Evolutionary conservation across 2,797 vertebrate species (phyloP), one percentile per base, ranked within the genome.

Genomic region (Dipus sagitta): DNA sequence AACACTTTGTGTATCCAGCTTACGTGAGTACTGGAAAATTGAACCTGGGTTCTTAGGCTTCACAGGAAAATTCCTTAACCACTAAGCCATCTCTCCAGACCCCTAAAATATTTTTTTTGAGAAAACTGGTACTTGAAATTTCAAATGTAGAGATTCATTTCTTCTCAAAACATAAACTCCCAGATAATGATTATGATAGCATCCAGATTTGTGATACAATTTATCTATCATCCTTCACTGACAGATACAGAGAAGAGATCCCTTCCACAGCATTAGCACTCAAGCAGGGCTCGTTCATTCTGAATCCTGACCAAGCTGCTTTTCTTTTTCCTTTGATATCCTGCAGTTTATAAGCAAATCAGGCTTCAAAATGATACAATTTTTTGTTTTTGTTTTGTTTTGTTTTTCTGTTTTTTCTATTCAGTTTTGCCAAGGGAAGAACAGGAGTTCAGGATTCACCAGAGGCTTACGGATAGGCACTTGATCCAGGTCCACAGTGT

Each of bases 381-480:
- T 34, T 17, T 17, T 64, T 77, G 90, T 34, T 62, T 58, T 82
- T 47, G 47, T 95, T 47, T 47, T 47, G 6, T 47, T 92, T 90
- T 58, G 52, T 95, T 93, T 94, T 47, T 47, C 47, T 9, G 9
- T 47, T 95, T 93, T 94, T 47, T 47, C 47, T 9, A 47, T 47
- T 94, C 67, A 88, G 74, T 96, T 95, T 79, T 96, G 64, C 86
- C 88, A 93, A 95, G 90, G 68, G 92, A 94, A 92, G 84, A 92
- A 68, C 47, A 47, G 81, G 76, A 91, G 91, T 60, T n/a, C 80
- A 91, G 52, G 34, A 68, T 92, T 74, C 23, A 83, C 78, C 58
- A 83, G 64, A 88, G 24, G 26, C 83, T 75, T 93, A 93, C 95
- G n/a, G 68, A 74, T 92, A 88, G 91, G 60, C 82, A 67, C 76